These are phyloP conservation scores for Lophochroa leadbeateri DNA, from an alignment of 2,113 vertebrate species.

Conservation along the genomic window DNA sequence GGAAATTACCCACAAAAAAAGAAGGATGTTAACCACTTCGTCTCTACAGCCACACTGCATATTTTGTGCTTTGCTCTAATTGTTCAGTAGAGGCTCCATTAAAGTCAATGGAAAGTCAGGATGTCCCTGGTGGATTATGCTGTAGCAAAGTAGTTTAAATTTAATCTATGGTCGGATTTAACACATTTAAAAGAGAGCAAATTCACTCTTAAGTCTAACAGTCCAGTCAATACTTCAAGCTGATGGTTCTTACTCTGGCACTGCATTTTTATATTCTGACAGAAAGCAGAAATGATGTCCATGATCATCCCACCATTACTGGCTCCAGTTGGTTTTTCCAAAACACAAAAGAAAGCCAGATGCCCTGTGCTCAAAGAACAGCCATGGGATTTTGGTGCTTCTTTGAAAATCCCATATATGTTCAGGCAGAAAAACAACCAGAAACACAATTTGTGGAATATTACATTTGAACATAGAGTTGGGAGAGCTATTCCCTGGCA, in stretches of 20 bases:
- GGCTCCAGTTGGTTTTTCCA: neutral
- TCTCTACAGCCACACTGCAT: neutral
- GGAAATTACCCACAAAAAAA: constrained; percentile 20
- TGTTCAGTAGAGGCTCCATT: constrained; percentile 39
- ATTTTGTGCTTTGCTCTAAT: constrained; percentile 40
- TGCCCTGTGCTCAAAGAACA: neutral
- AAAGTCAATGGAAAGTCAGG: constrained; percentile 57
- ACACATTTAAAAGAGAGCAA: constrained; percentile 57
- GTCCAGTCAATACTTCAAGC: constrained; percentile 46
- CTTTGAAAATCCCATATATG: neutral
- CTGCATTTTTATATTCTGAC: neutral
- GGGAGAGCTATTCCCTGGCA: neutral
- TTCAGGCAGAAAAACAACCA: neutral
- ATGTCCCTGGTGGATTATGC: constrained; percentile 24
- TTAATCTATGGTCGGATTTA: constrained; percentile 58
- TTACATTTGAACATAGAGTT: neutral
- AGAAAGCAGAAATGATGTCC: constrained; percentile 2
- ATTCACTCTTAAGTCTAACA: constrained; percentile 50
- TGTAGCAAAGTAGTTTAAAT: constrained; percentile 58
- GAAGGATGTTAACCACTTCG: constrained; percentile 15
- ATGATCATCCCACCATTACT: neutral
- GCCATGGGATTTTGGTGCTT: neutral
- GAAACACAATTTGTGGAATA: neutral
- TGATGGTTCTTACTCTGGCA: neutral
- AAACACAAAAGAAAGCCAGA: neutral